Conservation (phyloP, 2,797 vertebrate species). For the Eurystomus glaucurus region DNA sequence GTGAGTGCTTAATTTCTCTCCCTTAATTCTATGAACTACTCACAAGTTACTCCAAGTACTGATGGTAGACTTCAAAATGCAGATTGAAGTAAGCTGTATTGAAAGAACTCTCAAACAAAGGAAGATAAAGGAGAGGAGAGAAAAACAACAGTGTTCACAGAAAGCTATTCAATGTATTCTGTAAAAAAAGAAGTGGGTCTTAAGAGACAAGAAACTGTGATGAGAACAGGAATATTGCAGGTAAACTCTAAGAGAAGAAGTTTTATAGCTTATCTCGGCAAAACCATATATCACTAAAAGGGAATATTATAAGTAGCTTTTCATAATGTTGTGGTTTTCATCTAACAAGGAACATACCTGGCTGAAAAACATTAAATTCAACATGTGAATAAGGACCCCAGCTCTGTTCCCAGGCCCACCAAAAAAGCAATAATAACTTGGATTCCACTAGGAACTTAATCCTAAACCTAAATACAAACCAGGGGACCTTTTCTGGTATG, state of each 20-base stretch:
- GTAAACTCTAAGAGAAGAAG: background rate
- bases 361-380: background rate
- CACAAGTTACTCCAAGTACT: background rate
- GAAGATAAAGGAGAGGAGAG: background rate
- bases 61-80: background rate
- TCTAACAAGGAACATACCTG: accelerated
- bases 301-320: background rate
- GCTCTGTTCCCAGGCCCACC: background rate
- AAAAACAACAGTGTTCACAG: background rate
- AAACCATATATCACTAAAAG: background rate
- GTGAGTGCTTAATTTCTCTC: background rate
- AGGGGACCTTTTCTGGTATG: background rate
- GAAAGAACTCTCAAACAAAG: background rate
- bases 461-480: too few species aligned
- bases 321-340: background rate
- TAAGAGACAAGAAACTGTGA: background rate
- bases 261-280: background rate
- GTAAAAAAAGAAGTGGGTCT: background rate
- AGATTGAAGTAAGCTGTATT: background rate
- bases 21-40: background rate
- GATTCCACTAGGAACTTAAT: background rate
- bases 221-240: background rate
- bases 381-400: background rate
- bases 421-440: background rate
- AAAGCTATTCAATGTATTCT: background rate